Conservation (phyloP, 2,888 invertebrate genomes). For the Hemistola chrysoprasaria region DNA sequence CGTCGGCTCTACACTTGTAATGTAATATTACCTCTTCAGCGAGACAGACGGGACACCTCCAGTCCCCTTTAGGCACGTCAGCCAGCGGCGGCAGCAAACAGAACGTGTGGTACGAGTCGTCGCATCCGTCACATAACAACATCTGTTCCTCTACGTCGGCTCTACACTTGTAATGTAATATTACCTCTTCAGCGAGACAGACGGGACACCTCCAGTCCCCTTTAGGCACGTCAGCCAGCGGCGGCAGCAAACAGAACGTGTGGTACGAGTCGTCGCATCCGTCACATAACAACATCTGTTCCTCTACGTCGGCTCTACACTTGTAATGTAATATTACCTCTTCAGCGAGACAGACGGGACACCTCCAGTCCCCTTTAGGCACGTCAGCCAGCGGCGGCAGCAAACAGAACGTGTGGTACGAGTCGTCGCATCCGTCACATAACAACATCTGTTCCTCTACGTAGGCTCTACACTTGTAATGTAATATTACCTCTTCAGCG, state of each 20-base stretch:
- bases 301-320: slow-evolving; percentile 98
- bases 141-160: slow-evolving; percentile 97
- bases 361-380: slow-evolving; percentile 99
- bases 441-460: slow-evolving; percentile 96
- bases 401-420: slow-evolving; percentile 98
- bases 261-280: slow-evolving; percentile 99
- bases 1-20: slow-evolving; percentile 92
- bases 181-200: slow-evolving; percentile 93
- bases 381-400: slow-evolving; percentile 96
- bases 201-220: slow-evolving; percentile 99
- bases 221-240: slow-evolving; percentile 95
- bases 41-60: slow-evolving; percentile 98
- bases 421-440: slow-evolving; percentile 98
- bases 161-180: not conserved
- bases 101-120: slow-evolving; percentile 98
- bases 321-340: slow-evolving; percentile 79
- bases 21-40: slow-evolving; percentile 87
- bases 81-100: slow-evolving; percentile 96
- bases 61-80: slow-evolving; percentile 98
- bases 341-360: slow-evolving; percentile 96
- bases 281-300: slow-evolving; percentile 90
- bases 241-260: slow-evolving; percentile 97
- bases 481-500: slow-evolving; percentile 87
- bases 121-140: slow-evolving; percentile 92
- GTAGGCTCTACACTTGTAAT: slow-evolving; percentile 90